These are phyloP conservation scores for Orius insidiosus DNA, from an alignment of 1,140 invertebrate genomes.

Conservation along the genomic window DNA sequence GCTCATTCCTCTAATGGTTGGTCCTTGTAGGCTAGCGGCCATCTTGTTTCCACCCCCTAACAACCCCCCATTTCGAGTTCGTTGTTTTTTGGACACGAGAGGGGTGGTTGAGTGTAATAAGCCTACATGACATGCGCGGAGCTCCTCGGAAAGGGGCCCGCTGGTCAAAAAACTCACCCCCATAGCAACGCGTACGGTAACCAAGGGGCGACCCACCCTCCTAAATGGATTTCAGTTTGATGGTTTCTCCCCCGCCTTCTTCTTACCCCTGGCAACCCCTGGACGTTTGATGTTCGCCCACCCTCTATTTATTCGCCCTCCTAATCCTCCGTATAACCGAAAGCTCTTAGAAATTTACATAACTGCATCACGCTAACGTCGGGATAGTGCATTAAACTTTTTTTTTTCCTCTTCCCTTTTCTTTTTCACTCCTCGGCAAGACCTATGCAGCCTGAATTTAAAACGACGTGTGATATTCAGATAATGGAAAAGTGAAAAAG, in stretches of 20 bases:
- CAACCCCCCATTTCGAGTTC: not conserved
- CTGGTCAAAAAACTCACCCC: constrained; percentile 10
- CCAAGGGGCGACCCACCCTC: constrained; percentile 6
- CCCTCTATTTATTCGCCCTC: constrained; percentile 7
- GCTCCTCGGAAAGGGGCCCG: not conserved
- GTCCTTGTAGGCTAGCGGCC: constrained; percentile 4
- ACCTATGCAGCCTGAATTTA: too few relatives aligned
- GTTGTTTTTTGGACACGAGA: not conserved
- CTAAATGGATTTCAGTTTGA: constrained; percentile 11
- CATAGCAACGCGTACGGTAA: constrained; percentile 8
- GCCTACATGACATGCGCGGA: constrained; percentile 9
- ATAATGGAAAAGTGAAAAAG: too few relatives aligned
- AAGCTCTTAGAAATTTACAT: constrained; percentile 6
- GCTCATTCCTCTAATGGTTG: constrained; percentile 9
- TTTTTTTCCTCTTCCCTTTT: too few relatives aligned
- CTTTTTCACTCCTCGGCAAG: too few relatives aligned
- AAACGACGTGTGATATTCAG: too few relatives aligned
- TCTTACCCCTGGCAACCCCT: too few relatives aligned
- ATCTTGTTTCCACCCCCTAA: constrained; percentile 4
- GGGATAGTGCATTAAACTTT: too few relatives aligned
- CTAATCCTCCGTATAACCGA: constrained; percentile 6
- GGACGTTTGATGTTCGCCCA: constrained; percentile 9
- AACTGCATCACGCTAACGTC: constrained; percentile 2
- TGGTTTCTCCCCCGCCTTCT: constrained; percentile 4
- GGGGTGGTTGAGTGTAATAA: constrained; percentile 3